These are phyloP conservation scores for Ganaspis sp. DNA, from an alignment of 1,140 invertebrate genomes.

Conservation along the genomic window DNA sequence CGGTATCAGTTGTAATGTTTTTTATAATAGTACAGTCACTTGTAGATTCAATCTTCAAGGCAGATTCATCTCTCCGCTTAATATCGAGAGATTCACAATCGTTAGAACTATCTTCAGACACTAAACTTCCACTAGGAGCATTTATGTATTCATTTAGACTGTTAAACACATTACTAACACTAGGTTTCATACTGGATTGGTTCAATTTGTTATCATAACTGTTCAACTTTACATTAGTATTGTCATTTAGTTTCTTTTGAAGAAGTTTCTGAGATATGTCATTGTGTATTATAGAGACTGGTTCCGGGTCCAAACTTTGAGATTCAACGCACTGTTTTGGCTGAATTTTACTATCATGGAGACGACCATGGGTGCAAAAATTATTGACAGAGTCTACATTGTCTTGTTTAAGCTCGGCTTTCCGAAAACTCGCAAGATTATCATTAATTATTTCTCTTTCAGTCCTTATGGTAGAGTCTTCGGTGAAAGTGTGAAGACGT, in stretches of 20 bases:
- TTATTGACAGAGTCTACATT: slow-evolving; percentile 62
- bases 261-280: slow-evolving; percentile 64
- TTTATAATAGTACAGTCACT: not conserved
- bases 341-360: slow-evolving; percentile 52
- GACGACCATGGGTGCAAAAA: slow-evolving; percentile 56
- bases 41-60: slow-evolving; percentile 7
- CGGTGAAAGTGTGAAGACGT: not conserved
- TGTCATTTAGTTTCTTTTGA: slow-evolving; percentile 66
- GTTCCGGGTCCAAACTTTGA: slow-evolving; percentile 52
- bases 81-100: slow-evolving; percentile 13
- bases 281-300: slow-evolving; percentile 57
- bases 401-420: slow-evolving; percentile 40
- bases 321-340: slow-evolving; percentile 57
- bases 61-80: not conserved
- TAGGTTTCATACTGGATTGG: slow-evolving; percentile 73
- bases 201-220: slow-evolving; percentile 72
- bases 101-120: slow-evolving; percentile 42
- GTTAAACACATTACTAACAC: slow-evolving; percentile 79
- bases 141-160: slow-evolving; percentile 81
- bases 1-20: slow-evolving; percentile 1
- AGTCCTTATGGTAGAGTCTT: not conserved
- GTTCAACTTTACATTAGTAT: slow-evolving; percentile 58
- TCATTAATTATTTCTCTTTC: slow-evolving; percentile 13
- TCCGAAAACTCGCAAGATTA: slow-evolving; percentile 23
- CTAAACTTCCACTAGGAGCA: slow-evolving; percentile 64